Conservation (phyloP, 2,797 vertebrate genomes). For the Odontamblyopus lacepedii region DNA sequence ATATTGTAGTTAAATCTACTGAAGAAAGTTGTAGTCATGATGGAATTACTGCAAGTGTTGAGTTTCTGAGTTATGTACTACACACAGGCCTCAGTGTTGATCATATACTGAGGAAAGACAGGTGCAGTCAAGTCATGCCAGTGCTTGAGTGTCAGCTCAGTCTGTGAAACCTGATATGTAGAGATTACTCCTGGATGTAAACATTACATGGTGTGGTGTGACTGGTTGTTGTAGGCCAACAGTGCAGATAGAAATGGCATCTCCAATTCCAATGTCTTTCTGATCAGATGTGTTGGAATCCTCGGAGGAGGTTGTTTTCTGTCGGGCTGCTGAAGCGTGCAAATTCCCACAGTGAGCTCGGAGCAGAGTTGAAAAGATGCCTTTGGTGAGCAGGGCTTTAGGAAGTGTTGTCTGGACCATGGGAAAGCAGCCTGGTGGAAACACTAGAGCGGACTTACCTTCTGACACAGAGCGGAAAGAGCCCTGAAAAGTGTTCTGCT, state of each 20-base stretch:
- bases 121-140: no score
- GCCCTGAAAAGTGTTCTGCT: constrained; percentile 50
- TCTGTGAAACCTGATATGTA: neutral
- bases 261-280: neutral
- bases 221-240: neutral
- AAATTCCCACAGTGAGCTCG: constrained; percentile 60
- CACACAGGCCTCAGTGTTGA: neutral
- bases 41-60: neutral
- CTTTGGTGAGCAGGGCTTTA: constrained; percentile 41
- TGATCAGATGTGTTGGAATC: constrained; percentile 4
- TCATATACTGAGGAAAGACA: neutral
- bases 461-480: constrained; percentile 47
- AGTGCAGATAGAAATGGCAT: neutral
- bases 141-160: neutral
- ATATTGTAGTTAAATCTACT: neutral
- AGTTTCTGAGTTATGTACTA: neutral
- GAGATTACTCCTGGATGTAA: neutral
- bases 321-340: constrained; percentile 56
- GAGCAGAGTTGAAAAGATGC: constrained; percentile 60
- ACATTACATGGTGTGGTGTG: neutral
- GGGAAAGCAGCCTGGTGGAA: constrained; percentile 50
- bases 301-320: constrained; percentile 47
- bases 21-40: neutral
- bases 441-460: constrained; percentile 50
- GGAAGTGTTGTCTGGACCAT: constrained; percentile 48